These are phyloP conservation scores for Solen grandis DNA, from an alignment of 1,140 invertebrate genomes.

Conservation along the genomic window DNA sequence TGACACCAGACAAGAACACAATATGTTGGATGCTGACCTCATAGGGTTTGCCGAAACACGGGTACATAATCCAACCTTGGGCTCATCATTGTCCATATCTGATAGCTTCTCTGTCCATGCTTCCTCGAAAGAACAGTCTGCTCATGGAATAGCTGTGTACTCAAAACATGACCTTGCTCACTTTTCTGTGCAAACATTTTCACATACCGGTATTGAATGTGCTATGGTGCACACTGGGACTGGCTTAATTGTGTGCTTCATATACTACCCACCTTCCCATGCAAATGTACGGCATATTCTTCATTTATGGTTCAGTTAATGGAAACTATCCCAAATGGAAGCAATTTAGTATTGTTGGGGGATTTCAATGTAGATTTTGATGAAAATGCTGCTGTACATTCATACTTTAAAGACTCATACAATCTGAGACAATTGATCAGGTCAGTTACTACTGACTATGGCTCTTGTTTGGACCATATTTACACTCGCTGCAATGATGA, in stretches of 20 bases:
- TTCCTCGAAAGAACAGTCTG: neutral
- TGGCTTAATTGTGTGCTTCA: neutral
- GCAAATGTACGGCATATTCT: neutral
- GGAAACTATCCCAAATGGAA: neutral
- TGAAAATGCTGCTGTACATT: neutral
- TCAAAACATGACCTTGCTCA: neutral
- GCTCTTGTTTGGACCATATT: constrained; percentile 31
- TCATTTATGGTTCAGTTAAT: neutral
- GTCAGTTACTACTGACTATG: constrained; percentile 30
- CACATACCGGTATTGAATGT: constrained; percentile 30
- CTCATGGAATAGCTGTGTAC: constrained; percentile 29
- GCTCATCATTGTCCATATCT: neutral
- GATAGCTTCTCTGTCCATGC: constrained; percentile 7
- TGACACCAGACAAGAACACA: constrained; percentile 33
- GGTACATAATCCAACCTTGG: neutral
- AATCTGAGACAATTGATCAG: neutral
- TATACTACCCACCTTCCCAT: constrained; percentile 8
- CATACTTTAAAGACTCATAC: neutral
- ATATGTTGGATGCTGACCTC: constrained; percentile 16
- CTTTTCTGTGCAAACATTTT: constrained; percentile 5
- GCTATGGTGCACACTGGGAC: neutral
- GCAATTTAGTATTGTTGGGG: neutral
- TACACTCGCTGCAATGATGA: neutral
- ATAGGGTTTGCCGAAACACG: constrained; percentile 36
- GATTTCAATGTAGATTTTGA: constrained; percentile 43